These are phyloP conservation scores for Hecatera dysodea DNA, from an alignment of 2,888 invertebrate genomes.

Conservation along the genomic window DNA sequence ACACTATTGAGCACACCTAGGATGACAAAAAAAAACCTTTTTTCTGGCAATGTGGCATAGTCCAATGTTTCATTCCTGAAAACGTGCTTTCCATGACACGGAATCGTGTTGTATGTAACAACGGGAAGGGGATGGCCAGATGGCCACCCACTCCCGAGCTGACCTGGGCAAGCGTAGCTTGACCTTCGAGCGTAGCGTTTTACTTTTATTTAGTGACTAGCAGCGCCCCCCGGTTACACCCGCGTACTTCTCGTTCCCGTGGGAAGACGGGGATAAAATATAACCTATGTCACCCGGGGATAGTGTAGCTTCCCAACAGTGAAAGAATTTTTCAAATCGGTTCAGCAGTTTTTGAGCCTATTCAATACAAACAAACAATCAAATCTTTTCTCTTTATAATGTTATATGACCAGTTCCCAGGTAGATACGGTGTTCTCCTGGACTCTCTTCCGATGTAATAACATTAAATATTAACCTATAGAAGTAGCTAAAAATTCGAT, in stretches of 20 bases:
- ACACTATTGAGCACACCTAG: not conserved
- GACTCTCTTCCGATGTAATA: not conserved
- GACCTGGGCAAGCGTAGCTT: not conserved
- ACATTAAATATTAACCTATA: not conserved
- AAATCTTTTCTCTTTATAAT: too few species aligned
- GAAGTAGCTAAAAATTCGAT: constrained; percentile 9
- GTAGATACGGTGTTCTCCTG: not conserved
- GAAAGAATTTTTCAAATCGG: too few species aligned
- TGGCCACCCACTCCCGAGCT: not conserved
- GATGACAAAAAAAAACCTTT: not conserved
- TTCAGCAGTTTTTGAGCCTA: too few species aligned
- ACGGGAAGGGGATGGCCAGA: too few species aligned
- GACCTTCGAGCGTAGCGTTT: not conserved
- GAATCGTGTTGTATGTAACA: not conserved
- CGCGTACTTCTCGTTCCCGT: too few species aligned
- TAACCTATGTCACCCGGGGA: too few species aligned
- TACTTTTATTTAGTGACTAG: not conserved
- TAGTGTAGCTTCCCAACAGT: too few species aligned
- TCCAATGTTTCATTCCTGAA: not conserved
- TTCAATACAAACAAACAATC: too few species aligned
- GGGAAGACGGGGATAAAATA: too few species aligned
- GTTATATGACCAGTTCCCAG: too few species aligned
- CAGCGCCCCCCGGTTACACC: too few species aligned
- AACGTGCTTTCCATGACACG: not conserved
- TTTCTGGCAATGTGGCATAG: not conserved